Evolutionary conservation across 2,113 vertebrate genomes (phyloP).

Genomic region (Neotragus pygmaeus): DNA sequence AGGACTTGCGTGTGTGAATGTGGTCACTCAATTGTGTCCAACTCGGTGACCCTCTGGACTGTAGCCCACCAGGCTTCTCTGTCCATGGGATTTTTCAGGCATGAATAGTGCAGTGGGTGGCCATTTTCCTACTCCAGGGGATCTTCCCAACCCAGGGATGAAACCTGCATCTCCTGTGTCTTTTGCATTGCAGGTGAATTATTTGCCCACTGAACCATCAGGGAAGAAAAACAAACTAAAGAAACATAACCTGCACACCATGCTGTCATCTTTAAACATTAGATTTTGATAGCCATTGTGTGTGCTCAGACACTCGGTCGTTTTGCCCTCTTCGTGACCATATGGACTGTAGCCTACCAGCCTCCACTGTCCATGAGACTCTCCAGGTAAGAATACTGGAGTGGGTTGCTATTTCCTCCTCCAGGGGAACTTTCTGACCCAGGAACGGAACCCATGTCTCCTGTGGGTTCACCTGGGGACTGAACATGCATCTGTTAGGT

Average conservation of each 20-base stretch:
- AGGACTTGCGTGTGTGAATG: background rate
- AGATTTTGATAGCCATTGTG: background rate
- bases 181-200: background rate
- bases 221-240: background rate
- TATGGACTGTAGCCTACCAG: no score
- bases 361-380: no score
- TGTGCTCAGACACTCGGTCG: accelerated
- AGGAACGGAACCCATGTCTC: no score
- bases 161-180: background rate
- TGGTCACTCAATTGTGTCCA: background rate
- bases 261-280: background rate
- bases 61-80: background rate
- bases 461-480: no score
- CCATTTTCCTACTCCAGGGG: background rate
- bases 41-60: background rate
- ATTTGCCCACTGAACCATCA: background rate
- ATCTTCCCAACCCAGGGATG: background rate
- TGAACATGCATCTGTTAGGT: no score
- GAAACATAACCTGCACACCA: background rate
- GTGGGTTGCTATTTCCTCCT: no score
- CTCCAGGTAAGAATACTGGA: no score
- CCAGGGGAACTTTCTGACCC: no score
- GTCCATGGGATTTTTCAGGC: background rate
- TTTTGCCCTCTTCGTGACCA: background rate
- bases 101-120: background rate